Percentiles rank a stretch among this genome's conserved stretches.
phyloP scores from a whole-genome alignment of 2,888 invertebrate genomes.

The Conus canariensis region DNA sequence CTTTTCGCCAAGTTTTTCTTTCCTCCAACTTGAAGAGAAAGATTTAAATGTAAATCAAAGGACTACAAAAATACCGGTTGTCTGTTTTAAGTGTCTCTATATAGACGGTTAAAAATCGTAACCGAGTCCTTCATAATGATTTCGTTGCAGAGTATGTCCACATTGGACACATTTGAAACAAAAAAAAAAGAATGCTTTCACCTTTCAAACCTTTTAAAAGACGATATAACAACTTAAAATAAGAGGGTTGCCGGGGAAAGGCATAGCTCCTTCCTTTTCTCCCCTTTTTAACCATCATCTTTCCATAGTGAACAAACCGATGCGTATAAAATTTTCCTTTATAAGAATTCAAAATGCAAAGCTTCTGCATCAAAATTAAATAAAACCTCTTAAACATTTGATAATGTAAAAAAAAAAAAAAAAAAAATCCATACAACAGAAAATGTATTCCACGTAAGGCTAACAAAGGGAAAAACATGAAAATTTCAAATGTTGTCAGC shows the following conservation, averaged over 20 bases:
- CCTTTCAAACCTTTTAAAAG: neutral
- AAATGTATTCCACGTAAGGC: neutral
- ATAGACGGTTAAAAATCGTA: no score
- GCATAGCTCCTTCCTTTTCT: neutral
- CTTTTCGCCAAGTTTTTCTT: no score
- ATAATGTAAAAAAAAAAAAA: neutral
- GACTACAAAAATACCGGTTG: no score
- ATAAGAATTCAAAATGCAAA: conserved; percentile 13
- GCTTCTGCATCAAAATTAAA: neutral
- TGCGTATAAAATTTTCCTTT: neutral
- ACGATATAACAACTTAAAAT: neutral
- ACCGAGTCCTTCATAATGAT: neutral
- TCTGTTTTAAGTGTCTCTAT: no score
- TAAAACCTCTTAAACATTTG: neutral
- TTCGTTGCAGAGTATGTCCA: neutral
- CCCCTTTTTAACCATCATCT: neutral
- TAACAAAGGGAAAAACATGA: neutral
- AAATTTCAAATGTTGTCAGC: neutral
- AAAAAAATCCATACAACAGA: neutral
- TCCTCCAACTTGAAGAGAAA: no score
- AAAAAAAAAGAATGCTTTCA: neutral
- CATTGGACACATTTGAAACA: neutral
- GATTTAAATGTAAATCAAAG: no score
- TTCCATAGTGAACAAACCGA: neutral
- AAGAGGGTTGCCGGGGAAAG: neutral